Evolutionary conservation across 2,797 vertebrate species (phyloP).

Genomic region (Halcyon badia): DNA sequence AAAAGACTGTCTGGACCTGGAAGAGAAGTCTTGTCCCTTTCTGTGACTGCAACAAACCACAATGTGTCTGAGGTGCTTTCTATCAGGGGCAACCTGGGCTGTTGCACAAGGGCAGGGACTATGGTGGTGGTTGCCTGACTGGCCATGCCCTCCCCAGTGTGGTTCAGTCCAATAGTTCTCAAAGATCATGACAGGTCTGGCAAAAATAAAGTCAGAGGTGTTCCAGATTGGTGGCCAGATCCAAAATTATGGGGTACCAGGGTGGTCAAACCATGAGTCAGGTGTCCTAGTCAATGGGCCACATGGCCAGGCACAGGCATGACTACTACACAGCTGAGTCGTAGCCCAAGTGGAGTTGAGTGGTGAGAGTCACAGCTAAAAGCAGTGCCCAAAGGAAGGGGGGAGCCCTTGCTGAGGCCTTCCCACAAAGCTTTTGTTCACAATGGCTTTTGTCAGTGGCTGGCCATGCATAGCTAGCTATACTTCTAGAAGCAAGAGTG

Average conservation of each 20-base stretch:
- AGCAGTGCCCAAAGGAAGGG: not conserved
- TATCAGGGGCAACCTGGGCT: not conserved
- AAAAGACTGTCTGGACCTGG: not conserved
- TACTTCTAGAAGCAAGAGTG: not conserved
- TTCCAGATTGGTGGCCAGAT: not conserved
- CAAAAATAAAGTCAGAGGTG: not conserved
- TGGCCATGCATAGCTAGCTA: not conserved
- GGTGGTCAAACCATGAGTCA: not conserved
- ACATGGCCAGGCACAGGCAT: not conserved
- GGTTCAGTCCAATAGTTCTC: not conserved
- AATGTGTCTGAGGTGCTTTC: not conserved
- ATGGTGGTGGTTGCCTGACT: fast-evolving
- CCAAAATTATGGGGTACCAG: not conserved
- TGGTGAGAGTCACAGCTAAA: not conserved
- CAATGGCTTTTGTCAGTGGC: not conserved
- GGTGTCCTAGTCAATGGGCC: not conserved
- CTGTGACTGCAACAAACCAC: not conserved
- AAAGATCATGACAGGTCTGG: not conserved
- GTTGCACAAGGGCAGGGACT: not conserved
- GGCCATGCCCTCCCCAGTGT: fast-evolving
- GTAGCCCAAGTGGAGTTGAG: not conserved
- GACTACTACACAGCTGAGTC: not conserved
- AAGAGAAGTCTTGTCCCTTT: not conserved
- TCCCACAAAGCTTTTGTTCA: not conserved
- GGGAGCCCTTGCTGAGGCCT: not conserved